phyloP scores from a whole-genome alignment of 1,140 invertebrate genomes.

The Hermetia illucens region DNA sequence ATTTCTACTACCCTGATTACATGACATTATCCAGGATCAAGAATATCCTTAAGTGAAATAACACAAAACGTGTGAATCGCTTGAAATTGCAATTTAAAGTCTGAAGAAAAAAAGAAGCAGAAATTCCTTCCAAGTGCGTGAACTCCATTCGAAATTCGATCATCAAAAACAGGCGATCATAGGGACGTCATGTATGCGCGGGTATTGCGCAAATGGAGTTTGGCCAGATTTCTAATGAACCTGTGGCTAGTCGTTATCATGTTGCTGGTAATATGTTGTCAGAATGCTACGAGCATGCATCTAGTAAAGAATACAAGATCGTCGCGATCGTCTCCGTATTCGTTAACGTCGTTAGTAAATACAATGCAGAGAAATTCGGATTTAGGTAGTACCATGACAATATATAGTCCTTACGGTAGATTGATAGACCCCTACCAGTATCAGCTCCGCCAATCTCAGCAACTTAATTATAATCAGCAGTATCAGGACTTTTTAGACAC shows the following conservation, averaged over 20 bases:
- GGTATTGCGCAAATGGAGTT: conserved; percentile 33
- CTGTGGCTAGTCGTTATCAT: conserved; percentile 21
- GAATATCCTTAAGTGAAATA: too few species aligned
- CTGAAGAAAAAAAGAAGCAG: too few species aligned
- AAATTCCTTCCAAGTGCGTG: too few species aligned
- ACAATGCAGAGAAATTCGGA: not conserved
- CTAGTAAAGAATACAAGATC: conserved; percentile 5
- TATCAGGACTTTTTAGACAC: conserved; percentile 9
- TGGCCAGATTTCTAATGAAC: conserved; percentile 27
- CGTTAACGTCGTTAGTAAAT: not conserved
- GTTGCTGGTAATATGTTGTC: conserved; percentile 16
- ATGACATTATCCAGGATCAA: too few species aligned
- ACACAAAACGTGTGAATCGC: too few species aligned
- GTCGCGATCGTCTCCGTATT: not conserved
- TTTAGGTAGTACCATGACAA: not conserved
- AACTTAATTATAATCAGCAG: conserved; percentile 9
- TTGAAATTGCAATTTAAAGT: too few species aligned
- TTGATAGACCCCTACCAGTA: conserved; percentile 8
- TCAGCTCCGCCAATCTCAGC: conserved; percentile 10
- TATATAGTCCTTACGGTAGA: not conserved
- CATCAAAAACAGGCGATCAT: too few species aligned
- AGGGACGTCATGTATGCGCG: conserved; percentile 33
- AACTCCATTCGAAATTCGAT: too few species aligned
- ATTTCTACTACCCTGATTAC: too few species aligned
- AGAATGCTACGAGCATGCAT: conserved; percentile 3